phyloP scores from a whole-genome alignment of 1,140 invertebrate genomes.

The Andricus grossulariae region DNA sequence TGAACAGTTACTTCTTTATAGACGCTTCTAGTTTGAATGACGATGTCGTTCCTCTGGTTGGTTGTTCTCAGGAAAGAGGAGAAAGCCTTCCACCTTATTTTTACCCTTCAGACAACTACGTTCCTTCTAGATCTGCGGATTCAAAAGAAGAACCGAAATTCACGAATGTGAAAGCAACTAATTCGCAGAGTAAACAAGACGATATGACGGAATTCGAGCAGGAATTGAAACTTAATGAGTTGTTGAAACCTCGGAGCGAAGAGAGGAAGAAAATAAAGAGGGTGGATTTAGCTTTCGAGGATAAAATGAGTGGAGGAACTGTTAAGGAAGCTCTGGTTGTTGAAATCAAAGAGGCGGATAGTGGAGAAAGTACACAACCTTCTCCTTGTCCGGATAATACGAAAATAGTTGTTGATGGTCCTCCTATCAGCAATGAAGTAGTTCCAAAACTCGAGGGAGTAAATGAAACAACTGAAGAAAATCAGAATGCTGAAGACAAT shows the following conservation, averaged over 20 bases:
- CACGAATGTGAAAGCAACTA: slow-evolving; percentile 40
- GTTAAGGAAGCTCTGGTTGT: slow-evolving; percentile 69
- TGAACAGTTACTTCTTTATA: slow-evolving; percentile 81
- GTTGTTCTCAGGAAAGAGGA: slow-evolving; percentile 36
- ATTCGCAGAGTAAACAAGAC: slow-evolving; percentile 54
- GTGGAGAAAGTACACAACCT: slow-evolving; percentile 70
- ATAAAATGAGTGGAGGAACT: slow-evolving; percentile 46
- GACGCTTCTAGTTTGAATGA: slow-evolving; percentile 84
- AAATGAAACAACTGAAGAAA: slow-evolving; percentile 5
- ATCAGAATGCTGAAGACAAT: slow-evolving; percentile 33
- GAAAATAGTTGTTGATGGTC: slow-evolving; percentile 36
- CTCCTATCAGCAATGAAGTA: not conserved
- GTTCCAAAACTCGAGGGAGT: slow-evolving; percentile 19
- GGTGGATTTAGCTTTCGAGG: slow-evolving; percentile 49
- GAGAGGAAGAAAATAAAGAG: slow-evolving; percentile 62
- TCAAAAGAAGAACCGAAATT: slow-evolving; percentile 23
- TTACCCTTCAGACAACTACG: slow-evolving; percentile 17
- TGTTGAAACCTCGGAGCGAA: slow-evolving; percentile 59
- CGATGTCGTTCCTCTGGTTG: slow-evolving; percentile 75
- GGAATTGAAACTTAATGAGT: slow-evolving; percentile 64
- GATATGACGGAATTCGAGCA: slow-evolving; percentile 60
- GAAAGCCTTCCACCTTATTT: slow-evolving; percentile 36
- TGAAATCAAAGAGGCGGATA: slow-evolving; percentile 72
- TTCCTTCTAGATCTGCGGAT: slow-evolving; percentile 40
- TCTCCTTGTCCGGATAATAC: slow-evolving; percentile 71